These are phyloP conservation scores for Lochmaea capreae DNA, from an alignment of 2,888 invertebrate species.

Conservation along the genomic window DNA sequence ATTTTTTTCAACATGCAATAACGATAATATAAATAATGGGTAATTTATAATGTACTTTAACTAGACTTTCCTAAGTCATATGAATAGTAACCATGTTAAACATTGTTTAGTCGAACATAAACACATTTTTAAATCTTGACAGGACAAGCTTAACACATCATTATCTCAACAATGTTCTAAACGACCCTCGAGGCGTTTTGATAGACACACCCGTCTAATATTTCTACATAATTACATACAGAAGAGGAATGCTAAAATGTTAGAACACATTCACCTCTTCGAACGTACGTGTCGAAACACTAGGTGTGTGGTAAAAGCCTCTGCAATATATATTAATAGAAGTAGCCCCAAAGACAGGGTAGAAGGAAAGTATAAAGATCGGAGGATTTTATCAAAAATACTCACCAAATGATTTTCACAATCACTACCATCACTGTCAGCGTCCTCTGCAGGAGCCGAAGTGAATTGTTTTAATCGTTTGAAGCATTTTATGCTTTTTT, in stretches of 20 bases:
- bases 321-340: not conserved
- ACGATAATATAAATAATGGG: no score
- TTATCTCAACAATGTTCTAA: not conserved
- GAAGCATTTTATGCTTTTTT: conserved; percentile 69
- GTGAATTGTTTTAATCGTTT: conserved; percentile 70
- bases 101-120: no score
- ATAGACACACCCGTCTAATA: conserved; percentile 13
- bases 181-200: not conserved
- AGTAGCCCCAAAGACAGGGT: no score
- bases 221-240: not conserved
- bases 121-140: no score
- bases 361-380: no score
- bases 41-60: no score
- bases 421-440: conserved; percentile 72
- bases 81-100: no score
- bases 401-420: conserved; percentile 77
- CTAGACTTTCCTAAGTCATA: no score
- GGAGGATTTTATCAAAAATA: conserved; percentile 44
- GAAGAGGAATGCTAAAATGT: conserved; percentile 6
- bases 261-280: not conserved
- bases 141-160: not conserved
- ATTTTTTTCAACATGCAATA: no score
- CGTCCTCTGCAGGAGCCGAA: conserved; percentile 66
- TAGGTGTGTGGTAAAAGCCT: not conserved
- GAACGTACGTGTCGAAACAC: not conserved